A percentile compares a stretch with the other conserved stretches of the same genome.
Evolutionary conservation across 2,888 invertebrate species (phyloP).

Genomic region (Colostygia pectinataria): DNA sequence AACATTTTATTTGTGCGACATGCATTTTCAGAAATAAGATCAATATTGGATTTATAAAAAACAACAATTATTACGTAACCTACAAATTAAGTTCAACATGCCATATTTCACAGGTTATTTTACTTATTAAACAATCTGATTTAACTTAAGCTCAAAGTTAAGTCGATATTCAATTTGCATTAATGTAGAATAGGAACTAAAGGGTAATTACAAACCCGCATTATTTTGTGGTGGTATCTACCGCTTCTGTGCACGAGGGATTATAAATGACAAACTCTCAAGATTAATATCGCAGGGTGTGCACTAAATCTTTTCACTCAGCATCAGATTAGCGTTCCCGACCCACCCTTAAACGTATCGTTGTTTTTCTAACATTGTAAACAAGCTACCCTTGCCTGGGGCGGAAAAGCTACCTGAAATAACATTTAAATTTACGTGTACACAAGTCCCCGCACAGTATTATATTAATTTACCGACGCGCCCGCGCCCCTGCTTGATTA

Average conservation of each 20-base stretch:
- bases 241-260: constrained; percentile 24
- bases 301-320: constrained; percentile 74
- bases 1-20: no score
- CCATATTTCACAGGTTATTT: no score
- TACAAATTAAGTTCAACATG: no score
- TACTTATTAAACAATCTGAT: no score
- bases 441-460: constrained; percentile 31
- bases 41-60: no score
- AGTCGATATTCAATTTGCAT: constrained; percentile 4
- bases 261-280: constrained; percentile 40
- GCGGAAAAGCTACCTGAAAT: constrained; percentile 53
- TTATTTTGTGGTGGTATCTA: constrained; percentile 13
- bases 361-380: constrained; percentile 71
- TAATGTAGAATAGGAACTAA: constrained; percentile 2
- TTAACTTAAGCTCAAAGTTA: constrained; percentile 7
- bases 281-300: constrained; percentile 64
- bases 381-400: constrained; percentile 48
- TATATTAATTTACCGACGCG: constrained; percentile 33
- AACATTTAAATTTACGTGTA: constrained; percentile 49
- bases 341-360: constrained; percentile 58
- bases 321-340: constrained; percentile 69
- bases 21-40: no score
- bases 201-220: constrained; percentile 15
- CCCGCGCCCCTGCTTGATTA: constrained; percentile 28
- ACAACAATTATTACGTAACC: no score